Conservation (phyloP, 2,797 vertebrate genomes). For the Pampus argenteus region DNA sequence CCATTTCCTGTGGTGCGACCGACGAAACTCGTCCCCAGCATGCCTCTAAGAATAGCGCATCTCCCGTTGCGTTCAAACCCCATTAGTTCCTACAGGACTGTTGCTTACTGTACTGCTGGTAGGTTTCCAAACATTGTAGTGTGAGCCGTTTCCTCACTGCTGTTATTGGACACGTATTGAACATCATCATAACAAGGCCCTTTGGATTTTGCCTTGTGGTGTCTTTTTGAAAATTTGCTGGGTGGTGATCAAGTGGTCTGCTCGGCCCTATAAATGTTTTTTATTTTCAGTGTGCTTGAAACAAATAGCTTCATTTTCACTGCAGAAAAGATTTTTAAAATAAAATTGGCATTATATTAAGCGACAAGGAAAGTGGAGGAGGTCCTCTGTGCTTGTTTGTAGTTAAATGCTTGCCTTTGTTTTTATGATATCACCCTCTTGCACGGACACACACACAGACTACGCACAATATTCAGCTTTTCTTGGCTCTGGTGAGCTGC, state of each 20-base stretch:
- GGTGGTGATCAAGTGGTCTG: constrained; percentile 43
- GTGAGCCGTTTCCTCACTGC: constrained; percentile 14
- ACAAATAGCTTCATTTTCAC: constrained; percentile 41
- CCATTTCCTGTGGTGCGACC: constrained; percentile 79
- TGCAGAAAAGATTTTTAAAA: constrained; percentile 32
- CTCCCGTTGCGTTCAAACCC: constrained; percentile 29
- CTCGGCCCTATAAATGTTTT: constrained; percentile 28
- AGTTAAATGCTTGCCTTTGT: constrained; percentile 58
- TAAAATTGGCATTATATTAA: constrained; percentile 29
- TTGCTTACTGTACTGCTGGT: not conserved
- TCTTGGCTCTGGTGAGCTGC: constrained; percentile 64
- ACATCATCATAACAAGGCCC: not conserved
- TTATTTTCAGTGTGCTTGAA: constrained; percentile 10
- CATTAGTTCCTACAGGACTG: constrained; percentile 1
- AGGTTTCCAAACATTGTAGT: not conserved
- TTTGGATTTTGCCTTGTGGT: constrained; percentile 34
- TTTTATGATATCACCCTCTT: constrained; percentile 38
- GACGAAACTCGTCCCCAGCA: constrained; percentile 54
- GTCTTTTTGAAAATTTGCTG: constrained; percentile 56
- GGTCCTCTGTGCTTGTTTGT: constrained; percentile 40
- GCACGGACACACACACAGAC: constrained; percentile 14
- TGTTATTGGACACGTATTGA: not conserved
- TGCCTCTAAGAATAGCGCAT: constrained; percentile 60
- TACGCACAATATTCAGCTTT: constrained; percentile 56
- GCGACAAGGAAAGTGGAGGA: constrained; percentile 18